Percentiles rank a stretch among this genome's conserved stretches.
Conservation (phyloP, 2,888 invertebrate genomes). For the Elysia crispata region DNA sequence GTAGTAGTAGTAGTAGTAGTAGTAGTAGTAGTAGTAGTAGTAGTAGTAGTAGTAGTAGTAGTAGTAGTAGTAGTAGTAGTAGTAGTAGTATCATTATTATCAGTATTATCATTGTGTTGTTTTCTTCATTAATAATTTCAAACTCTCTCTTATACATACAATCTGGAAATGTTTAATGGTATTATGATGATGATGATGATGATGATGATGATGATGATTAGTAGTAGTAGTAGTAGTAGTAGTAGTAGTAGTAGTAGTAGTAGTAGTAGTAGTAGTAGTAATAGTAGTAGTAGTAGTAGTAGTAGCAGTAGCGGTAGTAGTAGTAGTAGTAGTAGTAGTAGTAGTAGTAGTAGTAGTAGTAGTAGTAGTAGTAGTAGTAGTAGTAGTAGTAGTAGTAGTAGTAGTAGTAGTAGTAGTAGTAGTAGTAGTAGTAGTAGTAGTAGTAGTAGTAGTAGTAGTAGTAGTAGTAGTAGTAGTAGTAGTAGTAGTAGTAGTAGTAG, state of each 20-base stretch:
- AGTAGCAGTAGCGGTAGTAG: not conserved
- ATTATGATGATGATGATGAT: no score
- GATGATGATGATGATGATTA: no score
- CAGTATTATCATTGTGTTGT: no score
- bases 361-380: conserved; percentile 9
- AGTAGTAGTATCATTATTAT: no score
- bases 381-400: conserved; percentile 9
- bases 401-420: conserved; percentile 4
- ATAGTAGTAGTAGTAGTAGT: conserved; percentile 6
- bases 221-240: no score
- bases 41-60: no score
- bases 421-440: conserved; percentile 4
- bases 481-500: not conserved
- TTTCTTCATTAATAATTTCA: no score
- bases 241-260: not conserved
- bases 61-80: no score
- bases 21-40: no score
- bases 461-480: conserved; percentile 1
- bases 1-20: no score
- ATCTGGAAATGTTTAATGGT: no score
- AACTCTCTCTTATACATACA: no score
- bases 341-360: conserved; percentile 2
- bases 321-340: not conserved
- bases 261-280: conserved; percentile 7
- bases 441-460: conserved; percentile 4